Base-by-base conservation (phyloP, 2,797 vertebrate species). In the Epinephelus malabaricus region DNA sequence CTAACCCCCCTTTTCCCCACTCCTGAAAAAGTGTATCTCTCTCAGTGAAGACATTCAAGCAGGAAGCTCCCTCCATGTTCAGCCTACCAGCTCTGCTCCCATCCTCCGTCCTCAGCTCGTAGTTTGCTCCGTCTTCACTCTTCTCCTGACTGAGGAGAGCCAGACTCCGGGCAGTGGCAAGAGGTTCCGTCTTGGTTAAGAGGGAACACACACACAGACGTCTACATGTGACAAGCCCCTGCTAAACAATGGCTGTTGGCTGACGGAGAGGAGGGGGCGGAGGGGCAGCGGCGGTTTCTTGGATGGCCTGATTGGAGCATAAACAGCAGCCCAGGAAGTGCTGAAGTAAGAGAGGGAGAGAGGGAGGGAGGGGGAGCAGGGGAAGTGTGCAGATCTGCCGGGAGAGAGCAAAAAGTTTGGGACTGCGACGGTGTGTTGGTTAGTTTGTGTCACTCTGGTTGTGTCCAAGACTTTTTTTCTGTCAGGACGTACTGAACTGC, bases 321-420 rank as follows among this genome's bases (percentile, higher is more conserved):
- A 92, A 92, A 93, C 92, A 93, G 90, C 90, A 92, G 84, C 86
- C 88, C 92, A 94, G 94, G 94, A 94, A 94, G 91, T 94, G 84
- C 86, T 86, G 86, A 89, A 92, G 90, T 86, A 84, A 92, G 84
- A 87, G 83, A 67, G 86, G 40, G 59, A 46, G 49, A 53, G 81
- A 46, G 61, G 27, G 66, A 56, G 64, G 83, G 68, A 73, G 85
- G 82, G 75, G 79, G 68, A 78, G 62, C 46, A 55, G 76, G 80
- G 76, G 82, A 86, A 83, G 84, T 84, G 82, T 68, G 75, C 76
- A 67, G 86, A 86, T 83, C 85, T 79, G 74, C 86, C 73, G 75
- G 90, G 87, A 91, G 83, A 86, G 81, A 90, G 89, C 70, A 79
- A 89, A 90, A 94, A 89, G 81, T 93, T 93, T 82, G 77, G 86